A percentile compares a stretch with the other conserved stretches of the same genome.
Evolutionary conservation across 2,113 vertebrate species (phyloP).

Genomic region (Vicugna pacos): DNA sequence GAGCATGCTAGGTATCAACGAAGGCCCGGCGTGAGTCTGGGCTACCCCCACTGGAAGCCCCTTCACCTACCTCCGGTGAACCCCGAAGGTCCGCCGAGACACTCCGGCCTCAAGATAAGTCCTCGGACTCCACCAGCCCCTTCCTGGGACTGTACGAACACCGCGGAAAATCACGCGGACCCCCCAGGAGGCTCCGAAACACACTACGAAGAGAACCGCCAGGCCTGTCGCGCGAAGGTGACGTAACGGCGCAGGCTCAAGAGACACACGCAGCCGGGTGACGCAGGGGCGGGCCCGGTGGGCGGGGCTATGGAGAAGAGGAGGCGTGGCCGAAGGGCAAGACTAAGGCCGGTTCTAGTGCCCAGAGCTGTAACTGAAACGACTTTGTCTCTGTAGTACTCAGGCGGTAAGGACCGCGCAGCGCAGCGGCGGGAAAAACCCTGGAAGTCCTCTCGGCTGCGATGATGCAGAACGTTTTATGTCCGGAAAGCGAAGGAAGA

Average conservation of each 20-base stretch:
- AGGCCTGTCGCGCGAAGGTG: background rate
- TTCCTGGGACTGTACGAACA: background rate
- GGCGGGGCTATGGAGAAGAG: background rate
- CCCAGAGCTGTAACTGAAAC: fast-evolving
- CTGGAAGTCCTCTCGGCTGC: background rate
- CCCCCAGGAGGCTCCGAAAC: fast-evolving
- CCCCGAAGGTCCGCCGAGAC: background rate
- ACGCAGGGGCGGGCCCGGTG: background rate
- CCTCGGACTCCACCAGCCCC: background rate
- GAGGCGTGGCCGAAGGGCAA: background rate
- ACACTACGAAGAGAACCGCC: fast-evolving
- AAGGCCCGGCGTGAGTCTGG: background rate
- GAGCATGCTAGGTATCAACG: background rate
- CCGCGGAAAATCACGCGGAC: background rate
- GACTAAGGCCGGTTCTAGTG: fast-evolving
- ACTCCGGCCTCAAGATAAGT: background rate
- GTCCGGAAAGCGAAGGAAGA: background rate
- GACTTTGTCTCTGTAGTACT: fast-evolving
- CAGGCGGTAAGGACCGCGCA: fast-evolving
- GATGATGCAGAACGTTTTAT: background rate
- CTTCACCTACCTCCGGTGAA: constrained; percentile 54
- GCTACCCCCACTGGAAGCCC: background rate
- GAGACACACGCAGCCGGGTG: fast-evolving
- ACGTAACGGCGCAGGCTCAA: background rate
- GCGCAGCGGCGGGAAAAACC: background rate